Evolutionary conservation across 2,113 vertebrate species (phyloP).

Genomic region (Spizaetus ornatus): DNA sequence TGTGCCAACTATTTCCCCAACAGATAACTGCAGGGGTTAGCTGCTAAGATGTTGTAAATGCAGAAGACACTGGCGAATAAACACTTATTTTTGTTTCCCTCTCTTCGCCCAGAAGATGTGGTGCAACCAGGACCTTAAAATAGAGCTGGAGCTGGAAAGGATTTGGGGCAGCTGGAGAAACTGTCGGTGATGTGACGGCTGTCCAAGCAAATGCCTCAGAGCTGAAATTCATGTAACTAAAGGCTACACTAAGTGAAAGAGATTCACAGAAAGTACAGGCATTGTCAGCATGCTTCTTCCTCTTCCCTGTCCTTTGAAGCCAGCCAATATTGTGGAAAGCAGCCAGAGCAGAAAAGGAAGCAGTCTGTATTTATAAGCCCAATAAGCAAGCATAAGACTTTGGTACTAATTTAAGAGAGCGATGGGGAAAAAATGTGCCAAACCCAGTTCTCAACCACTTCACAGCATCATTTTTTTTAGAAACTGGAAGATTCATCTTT

Average conservation of each 20-base stretch:
- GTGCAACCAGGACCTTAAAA: background rate
- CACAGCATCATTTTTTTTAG: background rate
- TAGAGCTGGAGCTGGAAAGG: background rate
- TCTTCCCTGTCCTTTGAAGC: background rate
- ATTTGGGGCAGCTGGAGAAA: slow-evolving; percentile 21
- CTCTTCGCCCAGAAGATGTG: background rate
- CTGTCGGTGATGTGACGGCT: background rate
- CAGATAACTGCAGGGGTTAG: background rate
- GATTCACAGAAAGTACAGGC: background rate
- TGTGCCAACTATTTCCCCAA: background rate
- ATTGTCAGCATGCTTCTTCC: background rate
- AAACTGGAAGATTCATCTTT: slow-evolving; percentile 16
- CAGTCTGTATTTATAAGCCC: background rate
- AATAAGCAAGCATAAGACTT: background rate
- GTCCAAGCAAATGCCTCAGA: background rate
- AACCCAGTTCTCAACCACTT: background rate
- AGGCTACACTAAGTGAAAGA: slow-evolving; percentile 1
- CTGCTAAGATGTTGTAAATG: slow-evolving; percentile 1
- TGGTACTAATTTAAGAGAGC: background rate
- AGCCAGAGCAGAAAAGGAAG: background rate
- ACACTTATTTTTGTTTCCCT: background rate
- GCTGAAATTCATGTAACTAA: background rate
- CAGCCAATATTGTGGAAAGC: background rate
- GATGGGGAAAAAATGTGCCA: background rate
- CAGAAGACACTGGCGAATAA: background rate